Evolutionary conservation across 1,140 invertebrate genomes (phyloP), one percentile per base, ranked within the genome.

Genomic region (Cylas formicarius): DNA sequence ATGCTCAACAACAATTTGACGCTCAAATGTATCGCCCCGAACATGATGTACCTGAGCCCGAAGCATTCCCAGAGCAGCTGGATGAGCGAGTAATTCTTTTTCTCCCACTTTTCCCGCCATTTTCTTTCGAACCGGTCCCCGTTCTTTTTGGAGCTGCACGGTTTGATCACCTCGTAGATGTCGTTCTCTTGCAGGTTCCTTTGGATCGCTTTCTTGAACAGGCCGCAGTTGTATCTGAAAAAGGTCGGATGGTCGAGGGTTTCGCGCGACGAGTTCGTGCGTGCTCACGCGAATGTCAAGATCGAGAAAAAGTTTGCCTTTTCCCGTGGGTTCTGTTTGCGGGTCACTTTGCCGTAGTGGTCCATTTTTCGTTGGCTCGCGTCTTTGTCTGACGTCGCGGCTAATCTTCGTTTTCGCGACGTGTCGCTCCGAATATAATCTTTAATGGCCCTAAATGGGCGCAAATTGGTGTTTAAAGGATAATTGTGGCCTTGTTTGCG

Each of bases 171-270:
- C 31, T 56, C 43, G 28, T 58, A 60, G 18, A 60, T 34, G 31
- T 60, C 58, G 16, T 52, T 46, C 28, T 60, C 58, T 37, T 53
- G 37, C 13, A 60, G 35, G 18, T 57, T 56, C 11, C 42, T 45
- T 34, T 49, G 50, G 4, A 46, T 48, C 10, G 44, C 54, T 39
- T 53, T 53, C 11, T 33, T 14, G 39, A 60, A 50, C 31, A 56
- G 20, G n/a, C 40, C 34, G 7, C 42, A 44, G 8, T 48, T 44
- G 28, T 56, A 56, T 17, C 55, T 56, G 42, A 36, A 51, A 32
- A n/a, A n/a, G n/a, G n/a, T n/a, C n/a, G n/a, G n/a, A n/a, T n/a
- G n/a, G n/a, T n/a, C n/a, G n/a, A n/a, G n/a, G n/a, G n/a, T n/a
- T n/a, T n/a, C n/a, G n/a, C n/a, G n/a, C n/a, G n/a, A n/a, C n/a